These are phyloP conservation scores for Felis catus DNA, from an alignment of 2,113 vertebrate species.

Conservation along the genomic window DNA sequence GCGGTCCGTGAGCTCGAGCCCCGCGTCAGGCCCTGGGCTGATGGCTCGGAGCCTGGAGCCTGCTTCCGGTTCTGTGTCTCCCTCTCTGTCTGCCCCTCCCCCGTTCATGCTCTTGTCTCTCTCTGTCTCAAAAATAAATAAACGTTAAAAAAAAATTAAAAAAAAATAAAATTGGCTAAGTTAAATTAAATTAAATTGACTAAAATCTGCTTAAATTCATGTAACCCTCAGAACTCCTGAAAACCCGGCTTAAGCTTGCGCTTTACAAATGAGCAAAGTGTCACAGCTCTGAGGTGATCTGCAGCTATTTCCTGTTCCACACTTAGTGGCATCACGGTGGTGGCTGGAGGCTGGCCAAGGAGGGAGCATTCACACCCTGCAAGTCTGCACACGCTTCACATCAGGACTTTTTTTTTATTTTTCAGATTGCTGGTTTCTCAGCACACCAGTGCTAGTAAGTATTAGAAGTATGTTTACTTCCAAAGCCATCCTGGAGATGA, in stretches of 20 bases:
- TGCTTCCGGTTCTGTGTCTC: too few species aligned
- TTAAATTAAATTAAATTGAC: too few species aligned
- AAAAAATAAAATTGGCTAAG: too few species aligned
- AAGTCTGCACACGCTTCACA: neutral
- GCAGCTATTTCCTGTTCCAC: neutral
- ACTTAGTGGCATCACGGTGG: neutral
- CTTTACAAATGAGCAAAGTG: neutral
- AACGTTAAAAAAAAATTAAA: too few species aligned
- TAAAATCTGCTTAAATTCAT: neutral
- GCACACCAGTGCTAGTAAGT: neutral
- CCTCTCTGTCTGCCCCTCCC: too few species aligned
- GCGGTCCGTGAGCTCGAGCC: too few species aligned
- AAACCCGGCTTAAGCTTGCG: neutral
- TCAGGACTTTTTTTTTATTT: neutral
- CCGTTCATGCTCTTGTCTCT: too few species aligned
- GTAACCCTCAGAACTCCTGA: neutral
- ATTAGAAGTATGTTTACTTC: neutral
- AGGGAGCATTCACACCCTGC: neutral
- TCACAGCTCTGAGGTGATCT: neutral
- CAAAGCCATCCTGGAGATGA: neutral
- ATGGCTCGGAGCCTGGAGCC: too few species aligned
- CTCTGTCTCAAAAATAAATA: too few species aligned
- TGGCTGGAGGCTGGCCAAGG: neutral
- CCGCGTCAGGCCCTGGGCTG: too few species aligned
- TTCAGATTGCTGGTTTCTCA: neutral